Evolutionary conservation across 1,140 invertebrate species (phyloP).

Genomic region (Steinernema feltiae): DNA sequence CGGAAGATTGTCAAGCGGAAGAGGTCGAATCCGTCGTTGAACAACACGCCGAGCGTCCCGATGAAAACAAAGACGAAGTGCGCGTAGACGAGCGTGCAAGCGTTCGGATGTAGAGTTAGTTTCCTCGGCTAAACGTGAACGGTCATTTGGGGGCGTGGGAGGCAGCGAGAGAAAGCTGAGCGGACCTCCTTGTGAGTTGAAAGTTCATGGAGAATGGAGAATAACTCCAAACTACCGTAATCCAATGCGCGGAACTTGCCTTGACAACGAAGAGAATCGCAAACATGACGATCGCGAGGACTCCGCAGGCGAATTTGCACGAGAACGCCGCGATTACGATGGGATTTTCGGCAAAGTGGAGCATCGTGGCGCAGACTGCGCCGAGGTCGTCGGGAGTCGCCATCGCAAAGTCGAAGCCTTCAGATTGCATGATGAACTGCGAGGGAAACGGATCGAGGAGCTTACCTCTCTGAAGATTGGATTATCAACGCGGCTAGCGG

Average conservation of each 20-base stretch:
- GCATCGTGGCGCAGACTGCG: not conserved
- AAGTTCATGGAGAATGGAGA: no score
- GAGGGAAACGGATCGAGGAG: no score
- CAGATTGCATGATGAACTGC: no score
- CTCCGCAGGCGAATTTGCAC: not conserved
- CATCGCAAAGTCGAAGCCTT: not conserved
- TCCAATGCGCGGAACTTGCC: no score
- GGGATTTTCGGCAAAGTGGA: not conserved
- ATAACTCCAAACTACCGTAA: no score
- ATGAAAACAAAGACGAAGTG: not conserved
- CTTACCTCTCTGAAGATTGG: not conserved
- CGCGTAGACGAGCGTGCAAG: not conserved
- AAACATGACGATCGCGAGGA: not conserved
- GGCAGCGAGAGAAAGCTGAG: not conserved
- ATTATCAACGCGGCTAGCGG: no score
- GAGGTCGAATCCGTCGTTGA: conserved; percentile 1
- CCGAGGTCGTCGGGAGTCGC: not conserved
- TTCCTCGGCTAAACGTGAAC: not conserved
- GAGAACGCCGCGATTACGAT: not conserved
- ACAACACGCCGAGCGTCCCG: not conserved
- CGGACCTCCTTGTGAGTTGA: not conserved
- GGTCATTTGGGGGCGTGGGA: not conserved
- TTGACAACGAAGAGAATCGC: not conserved
- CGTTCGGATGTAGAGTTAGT: not conserved
- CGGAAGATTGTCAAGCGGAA: not conserved